phyloP scores from a whole-genome alignment of 2,113 vertebrate genomes.

The Atrichornis clamosus region DNA sequence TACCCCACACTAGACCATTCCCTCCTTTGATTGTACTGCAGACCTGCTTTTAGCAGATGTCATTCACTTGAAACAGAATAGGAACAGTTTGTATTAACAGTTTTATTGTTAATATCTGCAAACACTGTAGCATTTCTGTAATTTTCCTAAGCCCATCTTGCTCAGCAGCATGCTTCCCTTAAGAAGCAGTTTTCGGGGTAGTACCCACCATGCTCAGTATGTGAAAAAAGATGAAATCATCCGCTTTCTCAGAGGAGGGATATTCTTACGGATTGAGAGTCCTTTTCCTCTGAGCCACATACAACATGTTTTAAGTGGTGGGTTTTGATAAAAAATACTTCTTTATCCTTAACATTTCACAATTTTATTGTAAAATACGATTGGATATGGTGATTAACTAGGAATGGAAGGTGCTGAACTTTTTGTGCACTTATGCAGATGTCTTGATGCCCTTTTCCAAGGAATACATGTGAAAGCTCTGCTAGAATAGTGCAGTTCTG shows the following conservation, averaged over 20 bases:
- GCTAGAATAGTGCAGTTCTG: not conserved
- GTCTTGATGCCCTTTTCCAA: not conserved
- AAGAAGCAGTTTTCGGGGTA: not conserved
- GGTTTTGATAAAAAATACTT: not conserved
- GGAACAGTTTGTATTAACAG: not conserved
- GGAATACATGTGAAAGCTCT: not conserved
- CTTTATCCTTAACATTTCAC: not conserved
- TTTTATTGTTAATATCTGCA: not conserved
- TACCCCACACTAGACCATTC: not conserved
- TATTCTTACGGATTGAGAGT: not conserved
- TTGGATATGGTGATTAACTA: not conserved
- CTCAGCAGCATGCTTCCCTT: not conserved
- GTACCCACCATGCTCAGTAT: not conserved
- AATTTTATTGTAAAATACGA: not conserved
- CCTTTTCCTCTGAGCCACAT: not conserved
- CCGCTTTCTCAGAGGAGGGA: not conserved
- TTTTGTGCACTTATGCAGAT: fast-evolving
- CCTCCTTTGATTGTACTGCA: not conserved
- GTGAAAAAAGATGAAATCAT: not conserved
- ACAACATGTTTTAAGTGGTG: not conserved
- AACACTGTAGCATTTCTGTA: not conserved
- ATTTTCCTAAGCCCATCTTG: not conserved
- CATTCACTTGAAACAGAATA: not conserved
- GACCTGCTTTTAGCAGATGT: not conserved
- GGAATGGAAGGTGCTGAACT: not conserved